Evolutionary conservation across 2,888 invertebrate species (phyloP), one percentile per base, ranked within the genome.

Genomic region (Rhimphoctona megacephalus): DNA sequence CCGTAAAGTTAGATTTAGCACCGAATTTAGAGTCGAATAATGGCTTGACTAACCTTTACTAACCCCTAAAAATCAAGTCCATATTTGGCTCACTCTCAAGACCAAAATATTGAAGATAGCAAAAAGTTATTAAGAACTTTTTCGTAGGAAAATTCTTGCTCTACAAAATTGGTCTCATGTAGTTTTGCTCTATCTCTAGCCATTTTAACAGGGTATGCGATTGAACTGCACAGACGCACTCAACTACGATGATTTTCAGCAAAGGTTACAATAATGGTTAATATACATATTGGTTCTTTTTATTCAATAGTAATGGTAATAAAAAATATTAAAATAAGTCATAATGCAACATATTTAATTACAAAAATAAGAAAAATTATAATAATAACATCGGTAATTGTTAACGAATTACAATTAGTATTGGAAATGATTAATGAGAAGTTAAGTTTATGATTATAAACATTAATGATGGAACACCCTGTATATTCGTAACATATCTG

Each of bases 401-500:
- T 66, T 8, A 8, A 22, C n/a, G 9, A 67, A 67, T n/a, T 9
- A 8, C 8, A 67, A 67, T n/a, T 14, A 43, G 2, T 14, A 14
- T 43, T 2, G 43, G 8, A 0, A 43, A 11, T 11, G 7, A 36
- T 4, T n/a, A 39, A 36, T 66, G n/a, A 39, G 7, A 36, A 66
- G n/a, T 14, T 11, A 9, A 66, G 2, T 39, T 36, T 7, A 2
- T n/a, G 0, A 19, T 19, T 19, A n/a, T 0, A 5, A 33, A 36
- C 1, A 66, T 66, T 11, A 2, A 19, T 66, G 8, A 1, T n/a
- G 36, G 9, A 36, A 19, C 19, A 3, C 2, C 19, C n/a, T 49
- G 19, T 49, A 49, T 7, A 49, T 61, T 43, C 73, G 14, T 36
- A 46, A 66, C n/a, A 79, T 79, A 80, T 74, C 79, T 69, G 61